Evolutionary conservation across 2,888 invertebrate genomes (phyloP).

Genomic region (Dynastes maya): DNA sequence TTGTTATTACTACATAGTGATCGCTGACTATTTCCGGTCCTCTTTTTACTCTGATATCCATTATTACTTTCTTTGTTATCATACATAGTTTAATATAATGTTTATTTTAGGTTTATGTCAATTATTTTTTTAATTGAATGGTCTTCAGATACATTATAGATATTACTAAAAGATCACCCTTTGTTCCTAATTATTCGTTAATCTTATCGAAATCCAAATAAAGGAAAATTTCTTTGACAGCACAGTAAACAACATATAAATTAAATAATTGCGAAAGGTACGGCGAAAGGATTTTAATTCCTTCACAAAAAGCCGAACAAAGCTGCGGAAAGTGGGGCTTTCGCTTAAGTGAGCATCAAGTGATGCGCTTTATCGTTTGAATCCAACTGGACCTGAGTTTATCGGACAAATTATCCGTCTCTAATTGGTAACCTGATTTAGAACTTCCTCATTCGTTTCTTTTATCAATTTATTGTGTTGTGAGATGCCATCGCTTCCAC

Average conservation of each 20-base stretch:
- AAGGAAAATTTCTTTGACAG: neutral
- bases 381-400: slow-evolving; percentile 64
- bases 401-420: slow-evolving; percentile 67
- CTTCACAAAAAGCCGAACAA: slow-evolving; percentile 43
- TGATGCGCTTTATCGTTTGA: slow-evolving; percentile 61
- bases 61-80: too few species aligned
- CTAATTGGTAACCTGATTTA: slow-evolving; percentile 68
- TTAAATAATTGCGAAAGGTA: slow-evolving; percentile 5
- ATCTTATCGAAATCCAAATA: too few species aligned
- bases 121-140: too few species aligned
- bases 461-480: slow-evolving; percentile 61
- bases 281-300: slow-evolving; percentile 30
- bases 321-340: slow-evolving; percentile 53
- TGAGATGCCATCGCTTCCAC: slow-evolving; percentile 44
- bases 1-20: too few species aligned
- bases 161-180: too few species aligned
- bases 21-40: too few species aligned
- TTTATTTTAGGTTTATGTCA: too few species aligned
- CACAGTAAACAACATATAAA: slow-evolving; percentile 10
- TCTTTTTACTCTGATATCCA: too few species aligned
- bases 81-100: too few species aligned
- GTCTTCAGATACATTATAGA: too few species aligned
- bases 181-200: too few species aligned
- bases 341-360: slow-evolving; percentile 62
- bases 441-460: slow-evolving; percentile 61